A percentile compares a stretch with the other conserved stretches of the same genome.
Conservation (phyloP, 37 sponge, comb jelly and placozoan species). For the Agelas oroides region DNA sequence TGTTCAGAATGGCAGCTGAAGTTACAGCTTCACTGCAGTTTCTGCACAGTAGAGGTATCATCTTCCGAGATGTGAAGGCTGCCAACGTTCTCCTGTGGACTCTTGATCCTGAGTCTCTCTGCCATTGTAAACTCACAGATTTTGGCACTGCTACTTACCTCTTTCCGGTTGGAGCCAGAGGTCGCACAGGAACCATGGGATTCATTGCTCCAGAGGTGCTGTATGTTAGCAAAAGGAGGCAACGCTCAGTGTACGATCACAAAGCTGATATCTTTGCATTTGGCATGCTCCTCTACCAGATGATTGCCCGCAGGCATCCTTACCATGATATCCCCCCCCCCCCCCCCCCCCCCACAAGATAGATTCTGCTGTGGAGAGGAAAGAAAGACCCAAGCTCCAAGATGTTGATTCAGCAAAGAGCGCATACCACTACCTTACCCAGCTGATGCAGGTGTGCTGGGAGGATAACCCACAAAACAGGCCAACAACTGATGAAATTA, state of each 20-base stretch:
- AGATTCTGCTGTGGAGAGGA: conserved; percentile 54
- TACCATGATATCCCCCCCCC: conserved; percentile 53
- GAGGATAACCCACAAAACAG: conserved; percentile 75
- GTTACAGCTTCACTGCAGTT: conserved; percentile 85
- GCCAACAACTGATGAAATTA: conserved; percentile 47
- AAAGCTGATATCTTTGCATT: conserved; percentile 89
- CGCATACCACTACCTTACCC: conserved; percentile 71
- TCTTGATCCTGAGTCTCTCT: conserved; percentile 69
- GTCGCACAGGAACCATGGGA: conserved; percentile 85
- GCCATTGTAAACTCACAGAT: conserved; percentile 90
- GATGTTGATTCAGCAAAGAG: conserved; percentile 62
- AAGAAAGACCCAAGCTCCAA: conserved; percentile 71
- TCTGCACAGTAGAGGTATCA: conserved; percentile 77
- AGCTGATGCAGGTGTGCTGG: conserved; percentile 86
- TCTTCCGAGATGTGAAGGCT: conserved; percentile 91
- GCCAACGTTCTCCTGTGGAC: conserved; percentile 94
- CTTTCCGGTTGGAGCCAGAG: conserved; percentile 71
- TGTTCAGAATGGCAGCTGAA: conserved; percentile 83
- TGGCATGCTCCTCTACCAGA: conserved; percentile 89
- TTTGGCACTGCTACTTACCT: conserved; percentile 82
- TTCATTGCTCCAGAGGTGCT: conserved; percentile 94
- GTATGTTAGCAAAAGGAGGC: conserved; percentile 69
- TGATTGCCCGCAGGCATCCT: conserved; percentile 83
- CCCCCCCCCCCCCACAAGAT: conserved; percentile 67
- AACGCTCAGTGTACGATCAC: conserved; percentile 76